Conservation (phyloP, 2,888 invertebrate species). For the Drosophila percnosoma region DNA sequence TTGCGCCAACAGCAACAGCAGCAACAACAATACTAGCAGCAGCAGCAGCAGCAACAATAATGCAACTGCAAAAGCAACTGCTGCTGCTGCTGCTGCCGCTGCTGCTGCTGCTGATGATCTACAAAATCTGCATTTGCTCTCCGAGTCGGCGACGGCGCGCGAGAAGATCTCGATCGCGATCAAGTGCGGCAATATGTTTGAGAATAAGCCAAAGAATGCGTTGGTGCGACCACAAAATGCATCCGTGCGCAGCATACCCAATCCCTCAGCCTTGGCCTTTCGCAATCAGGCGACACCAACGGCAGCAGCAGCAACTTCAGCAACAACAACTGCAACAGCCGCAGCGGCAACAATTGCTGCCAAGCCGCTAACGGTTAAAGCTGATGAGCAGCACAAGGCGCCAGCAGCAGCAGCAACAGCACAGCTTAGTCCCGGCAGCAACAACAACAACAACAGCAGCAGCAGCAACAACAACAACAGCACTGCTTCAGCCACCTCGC, state of each 20-base stretch:
- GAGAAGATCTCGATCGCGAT: constrained; percentile 82
- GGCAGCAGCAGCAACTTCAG: constrained; percentile 40
- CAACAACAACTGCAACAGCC: constrained; percentile 33
- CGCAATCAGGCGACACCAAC: constrained; percentile 84
- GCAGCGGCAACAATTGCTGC: constrained; percentile 21
- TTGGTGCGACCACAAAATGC: constrained; percentile 86
- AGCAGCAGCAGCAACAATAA: constrained; percentile 13
- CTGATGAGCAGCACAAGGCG: constrained; percentile 47
- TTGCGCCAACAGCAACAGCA: constrained; percentile 56
- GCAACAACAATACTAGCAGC: constrained; percentile 8
- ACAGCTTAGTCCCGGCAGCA: constrained; percentile 50
- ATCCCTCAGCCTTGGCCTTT: constrained; percentile 87
- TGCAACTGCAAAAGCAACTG: constrained; percentile 11
- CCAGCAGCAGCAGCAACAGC: constrained; percentile 25
- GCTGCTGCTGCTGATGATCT: constrained; percentile 77
- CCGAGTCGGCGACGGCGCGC: constrained; percentile 83
- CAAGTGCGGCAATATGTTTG: constrained; percentile 56
- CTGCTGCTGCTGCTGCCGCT: constrained; percentile 8
- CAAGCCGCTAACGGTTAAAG: constrained; percentile 47
- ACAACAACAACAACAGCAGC: constrained; percentile 28
- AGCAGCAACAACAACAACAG: constrained; percentile 2
- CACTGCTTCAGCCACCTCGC: constrained; percentile 55
- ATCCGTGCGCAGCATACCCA: constrained; percentile 88
- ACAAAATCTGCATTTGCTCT: constrained; percentile 87
- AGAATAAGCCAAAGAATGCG: constrained; percentile 80